Conservation (phyloP, 2,113 vertebrate genomes). For the Brachyistius frenatus region DNA sequence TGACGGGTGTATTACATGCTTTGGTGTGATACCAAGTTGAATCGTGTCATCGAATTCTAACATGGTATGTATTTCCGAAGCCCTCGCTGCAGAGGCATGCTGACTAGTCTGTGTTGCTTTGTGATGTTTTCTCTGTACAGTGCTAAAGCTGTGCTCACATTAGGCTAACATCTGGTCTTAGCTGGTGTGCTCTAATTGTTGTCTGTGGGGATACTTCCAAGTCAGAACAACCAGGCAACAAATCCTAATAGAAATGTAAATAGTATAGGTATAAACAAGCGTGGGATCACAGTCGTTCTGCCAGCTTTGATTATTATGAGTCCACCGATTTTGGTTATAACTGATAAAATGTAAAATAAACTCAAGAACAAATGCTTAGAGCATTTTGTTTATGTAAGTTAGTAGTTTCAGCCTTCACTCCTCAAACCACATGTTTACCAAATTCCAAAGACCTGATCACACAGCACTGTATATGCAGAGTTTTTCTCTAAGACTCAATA, state of each 20-base stretch:
- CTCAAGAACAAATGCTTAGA: not conserved
- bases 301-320: constrained; percentile 14
- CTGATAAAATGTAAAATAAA: constrained; percentile 7
- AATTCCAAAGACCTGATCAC: constrained; percentile 9
- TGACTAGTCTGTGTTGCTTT: not conserved
- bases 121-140: not conserved
- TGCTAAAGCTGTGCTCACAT: constrained; percentile 10
- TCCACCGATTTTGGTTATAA: not conserved
- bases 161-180: constrained; percentile 34
- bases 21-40: no score
- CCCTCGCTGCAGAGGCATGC: not conserved
- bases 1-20: no score
- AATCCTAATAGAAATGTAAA: constrained; percentile 18
- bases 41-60: no score
- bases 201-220: constrained; percentile 10
- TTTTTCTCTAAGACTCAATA: constrained; percentile 16
- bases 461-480: not conserved
- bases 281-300: not conserved
- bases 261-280: not conserved
- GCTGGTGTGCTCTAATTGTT: constrained; percentile 5
- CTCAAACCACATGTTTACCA: constrained; percentile 10
- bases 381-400: constrained; percentile 2
- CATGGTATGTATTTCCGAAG: not conserved
- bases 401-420: constrained; percentile 2
- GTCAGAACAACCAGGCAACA: constrained; percentile 22